Evolutionary conservation across 2,797 vertebrate species (phyloP).

Genomic region (Petrocephalus schoutedeni): DNA sequence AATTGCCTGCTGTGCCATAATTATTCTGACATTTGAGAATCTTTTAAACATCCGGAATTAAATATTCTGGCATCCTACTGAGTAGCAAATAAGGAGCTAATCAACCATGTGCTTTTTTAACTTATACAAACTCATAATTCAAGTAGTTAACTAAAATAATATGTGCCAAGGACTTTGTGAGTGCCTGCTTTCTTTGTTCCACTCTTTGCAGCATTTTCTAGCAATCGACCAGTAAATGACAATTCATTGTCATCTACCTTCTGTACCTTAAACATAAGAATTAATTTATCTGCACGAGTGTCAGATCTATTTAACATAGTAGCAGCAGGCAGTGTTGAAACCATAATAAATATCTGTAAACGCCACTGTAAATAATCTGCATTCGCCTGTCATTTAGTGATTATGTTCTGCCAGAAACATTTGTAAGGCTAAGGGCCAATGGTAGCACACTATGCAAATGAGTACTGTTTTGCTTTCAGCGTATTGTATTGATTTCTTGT

Average conservation of each 20-base stretch:
- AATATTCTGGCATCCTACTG: slow-evolving; percentile 82
- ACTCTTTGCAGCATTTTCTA: not conserved
- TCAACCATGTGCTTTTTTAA: slow-evolving; percentile 69
- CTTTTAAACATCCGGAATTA: slow-evolving; percentile 84
- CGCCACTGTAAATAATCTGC: slow-evolving; percentile 1
- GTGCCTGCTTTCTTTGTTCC: not conserved
- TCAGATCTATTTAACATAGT: not conserved
- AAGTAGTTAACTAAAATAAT: not conserved
- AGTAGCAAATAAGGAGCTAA: slow-evolving; percentile 74
- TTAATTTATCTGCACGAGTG: not conserved
- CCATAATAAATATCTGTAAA: slow-evolving; percentile 11
- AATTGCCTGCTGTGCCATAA: slow-evolving; percentile 85
- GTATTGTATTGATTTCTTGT: not conserved
- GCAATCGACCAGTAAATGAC: not conserved
- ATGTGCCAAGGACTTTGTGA: not conserved
- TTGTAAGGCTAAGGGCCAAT: slow-evolving; percentile 3
- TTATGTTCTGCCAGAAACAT: not conserved
- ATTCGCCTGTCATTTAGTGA: slow-evolving; percentile 1
- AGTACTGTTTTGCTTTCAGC: not conserved
- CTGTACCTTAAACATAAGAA: not conserved
- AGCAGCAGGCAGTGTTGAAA: not conserved
- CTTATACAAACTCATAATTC: slow-evolving; percentile 59
- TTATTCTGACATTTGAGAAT: slow-evolving; percentile 84
- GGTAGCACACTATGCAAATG: not conserved
- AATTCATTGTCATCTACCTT: slow-evolving; percentile 1